Base-by-base conservation (phyloP, 2,888 invertebrate species). In the Ophion obscuratus region DNA sequence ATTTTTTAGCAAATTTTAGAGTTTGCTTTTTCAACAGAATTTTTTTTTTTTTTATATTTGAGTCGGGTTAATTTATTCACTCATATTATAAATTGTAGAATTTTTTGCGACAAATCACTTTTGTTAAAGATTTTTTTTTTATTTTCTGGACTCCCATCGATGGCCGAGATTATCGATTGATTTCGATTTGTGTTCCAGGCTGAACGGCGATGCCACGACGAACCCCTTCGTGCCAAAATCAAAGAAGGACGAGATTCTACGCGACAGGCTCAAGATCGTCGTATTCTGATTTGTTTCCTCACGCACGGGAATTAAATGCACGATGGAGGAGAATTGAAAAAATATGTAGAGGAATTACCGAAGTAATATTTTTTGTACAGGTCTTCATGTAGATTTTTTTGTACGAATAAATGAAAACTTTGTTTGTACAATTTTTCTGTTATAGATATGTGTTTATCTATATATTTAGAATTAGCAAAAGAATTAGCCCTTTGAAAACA, bases 141-240 rank as follows among this genome's bases (percentile, higher is more conserved):
- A 27, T 0, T 17, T 4, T 53, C 5, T 47, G 11, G 10, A 14
- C 14, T 1, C 4, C 53, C 17, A 70, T 53, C 2, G 24, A 53
- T 53, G 5, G 4, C 4, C 53, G 17, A 14, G 53, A 5, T 17
- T 14, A 17, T 17, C n/a, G 7, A n/a, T 40, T 40, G n/a, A 47
- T 10, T 40, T 11, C 7, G 17, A 76, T 36, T 62, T 20, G 20
- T 44, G 40, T 77, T 95, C 88, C 94, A 97, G 97, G 88, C 94
- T 97, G 88, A 98, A 98, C 91, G 96, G 96, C 86, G 97, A 98
- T 91, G 97, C 97, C 0, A 94, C 96, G 86, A 97, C 97, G 93
- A 98, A 98, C 94, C 97, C 97, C 0, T 98, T 96, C 92, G 95
- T 96, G 57, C 97, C 97, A 0, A 97, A 97, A 92, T 96, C 96